Evolutionary conservation across 2,888 invertebrate species (phyloP), one percentile per base, ranked within the genome.

Genomic region (Tridacna crocea): DNA sequence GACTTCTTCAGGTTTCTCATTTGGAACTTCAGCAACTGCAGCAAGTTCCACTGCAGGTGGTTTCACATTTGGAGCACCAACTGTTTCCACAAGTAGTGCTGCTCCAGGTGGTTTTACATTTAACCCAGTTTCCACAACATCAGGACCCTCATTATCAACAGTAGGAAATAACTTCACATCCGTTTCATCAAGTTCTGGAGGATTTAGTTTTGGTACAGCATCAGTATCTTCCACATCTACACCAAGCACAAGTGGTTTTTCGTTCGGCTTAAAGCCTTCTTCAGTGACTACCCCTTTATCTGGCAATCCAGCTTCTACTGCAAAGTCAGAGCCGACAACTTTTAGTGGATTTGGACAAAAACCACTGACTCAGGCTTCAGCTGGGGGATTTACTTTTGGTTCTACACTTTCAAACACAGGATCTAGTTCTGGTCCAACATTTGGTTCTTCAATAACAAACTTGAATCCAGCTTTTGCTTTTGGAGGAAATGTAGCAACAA

Each of bases 151-250:
- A 17, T 27, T 63, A 58, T 63, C 74, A 60, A 60, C 70, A 66
- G 65, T 68, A n/a, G 63, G 68, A 22, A 72, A 75, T 46, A 60
- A 17, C 24, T 70, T 76, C 60, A 63, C 78, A 15, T 13, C 55
- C 10, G 27, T 80, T 0, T 36, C 76, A 15, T 46, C 79, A 66
- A 58, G 76, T 51, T n/a, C 70, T 24, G 72, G 66, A 17, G 77
- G 77, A 22, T 82, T 82, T 72, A 15, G 75, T 17, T 85, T 85
- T 48, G 72, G 61, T n/a, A 46, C 77, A 26, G 48, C 27, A 46
- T 15, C 66, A 36, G 72, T n/a, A 11, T 15, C 65, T 51, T 60
- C 76, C 47, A 72, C 82, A 22, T 51, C 70, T 60, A 27, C 78
- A n/a, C 22, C 47, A 10, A 12, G 72, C 11, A 60, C 77, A 66